Conservation (phyloP, 2,113 vertebrate genomes). For the Scortum barcoo region DNA sequence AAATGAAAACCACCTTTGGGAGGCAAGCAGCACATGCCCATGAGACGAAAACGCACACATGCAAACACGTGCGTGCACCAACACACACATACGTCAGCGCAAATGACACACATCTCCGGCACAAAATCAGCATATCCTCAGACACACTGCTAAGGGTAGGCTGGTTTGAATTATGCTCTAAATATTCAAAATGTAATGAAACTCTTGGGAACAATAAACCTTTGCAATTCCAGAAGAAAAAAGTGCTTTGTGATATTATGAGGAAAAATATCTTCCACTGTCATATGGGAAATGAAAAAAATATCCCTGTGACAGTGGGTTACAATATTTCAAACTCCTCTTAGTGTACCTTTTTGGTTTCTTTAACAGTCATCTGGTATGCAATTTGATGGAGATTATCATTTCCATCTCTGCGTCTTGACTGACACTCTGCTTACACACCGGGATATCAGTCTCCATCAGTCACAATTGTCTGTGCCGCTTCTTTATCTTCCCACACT, state of each 20-base stretch:
- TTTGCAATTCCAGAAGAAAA: conserved; percentile 50
- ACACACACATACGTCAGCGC: neutral
- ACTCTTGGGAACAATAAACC: conserved; percentile 52
- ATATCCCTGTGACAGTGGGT: conserved; percentile 14
- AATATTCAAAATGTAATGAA: conserved; percentile 62
- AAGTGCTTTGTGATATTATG: conserved; percentile 41
- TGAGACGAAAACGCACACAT: conserved; percentile 36
- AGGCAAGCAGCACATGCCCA: conserved; percentile 56
- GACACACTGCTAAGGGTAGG: conserved; percentile 30
- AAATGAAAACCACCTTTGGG: conserved; percentile 79
- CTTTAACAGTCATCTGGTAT: conserved; percentile 24
- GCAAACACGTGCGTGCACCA: conserved; percentile 10
- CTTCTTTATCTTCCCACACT: conserved; percentile 53
- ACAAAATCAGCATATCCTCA: conserved; percentile 48
- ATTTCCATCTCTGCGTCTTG: conserved; percentile 27
- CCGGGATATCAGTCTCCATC: conserved; percentile 39
- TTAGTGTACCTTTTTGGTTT: conserved; percentile 9
- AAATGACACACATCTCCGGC: conserved; percentile 28
- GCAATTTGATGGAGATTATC: conserved; percentile 27
- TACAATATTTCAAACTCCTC: conserved; percentile 20
- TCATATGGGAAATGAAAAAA: conserved; percentile 31
- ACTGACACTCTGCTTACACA: conserved; percentile 12
- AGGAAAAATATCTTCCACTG: conserved; percentile 26
- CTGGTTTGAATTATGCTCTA: conserved; percentile 57
- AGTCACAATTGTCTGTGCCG: conserved; percentile 6